Base-by-base conservation (phyloP, 1,140 invertebrate genomes). In the Amyelois transitella region DNA sequence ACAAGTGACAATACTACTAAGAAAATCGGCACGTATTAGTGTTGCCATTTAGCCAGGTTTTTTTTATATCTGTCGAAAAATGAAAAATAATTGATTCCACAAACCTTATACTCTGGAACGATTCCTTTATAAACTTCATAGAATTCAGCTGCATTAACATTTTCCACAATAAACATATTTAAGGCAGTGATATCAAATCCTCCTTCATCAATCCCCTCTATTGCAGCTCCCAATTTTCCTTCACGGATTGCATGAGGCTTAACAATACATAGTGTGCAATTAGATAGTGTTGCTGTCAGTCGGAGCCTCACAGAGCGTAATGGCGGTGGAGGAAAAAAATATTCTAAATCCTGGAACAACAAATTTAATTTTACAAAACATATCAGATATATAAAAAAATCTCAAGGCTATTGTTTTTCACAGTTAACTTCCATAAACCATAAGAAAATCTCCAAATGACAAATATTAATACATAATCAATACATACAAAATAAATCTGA, bases 41-140 rank as follows among this genome's bases (percentile, higher is more conserved):
- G n/a, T n/a, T n/a, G n/a, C n/a, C n/a, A n/a, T n/a, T n/a, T n/a
- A n/a, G n/a, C n/a, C n/a, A n/a, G n/a, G n/a, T n/a, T n/a, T n/a
- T n/a, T n/a, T n/a, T n/a, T n/a, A n/a, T n/a, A n/a, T n/a, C n/a
- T n/a, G n/a, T n/a, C n/a, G n/a, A n/a, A n/a, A n/a, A n/a, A n/a
- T n/a, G n/a, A n/a, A n/a, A 28, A 12, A 28, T 38, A 8, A 2
- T 12, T 38, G 8, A 6, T 8, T 38, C 17, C n/a, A 28, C 32
- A 38, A 4, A 94, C 94, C 72, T 92, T 90, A 83, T 96, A 97
- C 75, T 97, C 95, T 6, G 92, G 90, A 7, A 97, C 90, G 54
- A 97, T 93, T n/a, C 95, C 94, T 85, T 96, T 96, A 80, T 99
- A 99, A 12, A 98, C 93, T 90, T 98, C 96, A 77, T 94, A 93